Conservation (phyloP, 2,113 vertebrate genomes). For the Oreochromis spilurus region DNA sequence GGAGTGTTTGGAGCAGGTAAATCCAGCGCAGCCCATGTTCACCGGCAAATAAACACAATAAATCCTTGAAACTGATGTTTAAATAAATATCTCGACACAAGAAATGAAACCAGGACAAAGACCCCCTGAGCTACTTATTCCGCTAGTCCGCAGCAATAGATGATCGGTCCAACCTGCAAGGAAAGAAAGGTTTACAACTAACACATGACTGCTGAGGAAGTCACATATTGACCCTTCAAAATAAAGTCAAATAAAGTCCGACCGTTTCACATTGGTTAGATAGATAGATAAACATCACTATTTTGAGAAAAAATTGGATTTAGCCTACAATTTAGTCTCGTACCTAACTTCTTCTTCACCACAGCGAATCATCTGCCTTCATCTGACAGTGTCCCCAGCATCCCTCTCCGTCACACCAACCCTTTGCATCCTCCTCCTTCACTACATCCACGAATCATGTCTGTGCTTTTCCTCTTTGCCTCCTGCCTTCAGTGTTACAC, state of each 20-base stretch:
- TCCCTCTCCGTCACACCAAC: not conserved
- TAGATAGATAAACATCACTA: accelerated
- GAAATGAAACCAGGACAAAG: not conserved
- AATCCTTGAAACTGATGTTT: accelerated
- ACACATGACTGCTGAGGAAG: not conserved
- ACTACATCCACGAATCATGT: not conserved
- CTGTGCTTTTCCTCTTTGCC: not conserved
- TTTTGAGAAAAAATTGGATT: not conserved
- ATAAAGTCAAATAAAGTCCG: accelerated
- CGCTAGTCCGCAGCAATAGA: not conserved
- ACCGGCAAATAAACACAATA: not conserved
- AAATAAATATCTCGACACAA: not conserved
- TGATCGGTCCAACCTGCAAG: not conserved
- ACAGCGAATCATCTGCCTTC: not conserved
- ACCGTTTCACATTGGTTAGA: not conserved
- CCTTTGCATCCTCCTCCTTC: not conserved
- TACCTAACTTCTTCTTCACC: not conserved
- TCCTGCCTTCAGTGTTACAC: not conserved
- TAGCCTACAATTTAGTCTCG: not conserved
- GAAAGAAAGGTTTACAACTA: not conserved
- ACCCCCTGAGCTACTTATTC: not conserved
- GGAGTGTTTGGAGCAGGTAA: slow-evolving; percentile 73
- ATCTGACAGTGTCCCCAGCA: not conserved
- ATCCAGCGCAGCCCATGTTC: slow-evolving; percentile 68
- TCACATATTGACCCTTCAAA: not conserved